Base-by-base conservation (phyloP, 1,140 invertebrate genomes). In the Drosophila busckii region DNA sequence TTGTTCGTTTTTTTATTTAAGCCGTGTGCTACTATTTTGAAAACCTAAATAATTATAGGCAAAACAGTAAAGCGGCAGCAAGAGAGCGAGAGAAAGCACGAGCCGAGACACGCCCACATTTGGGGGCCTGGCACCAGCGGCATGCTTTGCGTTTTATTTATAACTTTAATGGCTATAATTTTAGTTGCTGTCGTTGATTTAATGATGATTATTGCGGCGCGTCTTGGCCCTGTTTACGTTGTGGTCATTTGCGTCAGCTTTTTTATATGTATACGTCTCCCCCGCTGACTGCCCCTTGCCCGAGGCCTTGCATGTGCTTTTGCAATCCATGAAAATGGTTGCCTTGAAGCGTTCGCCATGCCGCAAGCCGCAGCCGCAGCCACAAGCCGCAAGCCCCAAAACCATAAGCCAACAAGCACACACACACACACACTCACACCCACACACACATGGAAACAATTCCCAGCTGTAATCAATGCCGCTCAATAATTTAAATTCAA, bases 101-200 rank as follows among this genome's bases (percentile, higher is more conserved):
- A 60, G 44, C 32, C 40, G 16, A 25, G 49, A 17, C 66, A 78
- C 71, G 66, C 73, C 67, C 38, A 25, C 56, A 45, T 26, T 17
- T 9, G 38, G 29, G 29, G 40, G 40, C 45, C 23, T 22, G 38
- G 23, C 35, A 26, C 20, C 49, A 22, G 26, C 35, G 9, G 22
- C 17, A 9, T n/a, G n/a, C 31, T 63, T 40, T 59, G 46, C 69
- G 38, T 69, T 80, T 80, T 80, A 82, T 80, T 80, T 80, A 75
- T 80, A 82, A 66, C 65, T 65, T 71, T 82, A 75, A 80, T 80
- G 75, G 75, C 52, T 82, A 80, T 82, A 80, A 80, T 80, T 80
- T 75, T 73, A 73, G 60, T 54, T 68, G 38, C 65, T 53, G 60
- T 64, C 64, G 75, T 75, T 66, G 76, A 63, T 82, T 82, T 80